phyloP scores from a whole-genome alignment of 2,797 vertebrate species.

The Sarcophilus harrisii region DNA sequence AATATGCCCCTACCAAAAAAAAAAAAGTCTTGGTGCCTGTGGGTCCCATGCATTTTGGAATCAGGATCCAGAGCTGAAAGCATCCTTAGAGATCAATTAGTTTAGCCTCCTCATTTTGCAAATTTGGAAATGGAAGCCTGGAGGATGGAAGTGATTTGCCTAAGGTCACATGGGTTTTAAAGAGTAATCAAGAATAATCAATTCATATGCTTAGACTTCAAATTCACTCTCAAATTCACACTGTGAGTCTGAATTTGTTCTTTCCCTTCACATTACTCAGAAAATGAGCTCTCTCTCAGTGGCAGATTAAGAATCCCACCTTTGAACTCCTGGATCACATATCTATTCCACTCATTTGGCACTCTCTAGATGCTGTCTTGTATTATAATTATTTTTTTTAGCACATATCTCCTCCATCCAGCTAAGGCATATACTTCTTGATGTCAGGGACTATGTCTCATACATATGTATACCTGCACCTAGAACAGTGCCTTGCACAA shows the following conservation, averaged over 20 bases:
- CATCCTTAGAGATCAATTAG: neutral
- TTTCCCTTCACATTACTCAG: neutral
- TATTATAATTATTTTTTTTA: constrained; percentile 58
- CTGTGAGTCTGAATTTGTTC: neutral
- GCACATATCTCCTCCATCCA: constrained; percentile 44
- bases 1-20: neutral
- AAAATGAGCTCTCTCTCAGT: neutral
- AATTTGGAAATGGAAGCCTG: neutral
- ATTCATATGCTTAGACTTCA: neutral
- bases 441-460: constrained; percentile 13
- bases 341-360: neutral
- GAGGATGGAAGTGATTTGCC: neutral
- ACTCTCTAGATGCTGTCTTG: neutral
- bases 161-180: neutral
- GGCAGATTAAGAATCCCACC: neutral
- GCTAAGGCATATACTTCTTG: constrained; percentile 24
- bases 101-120: neutral
- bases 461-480: neutral
- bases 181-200: neutral
- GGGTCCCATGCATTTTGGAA: neutral
- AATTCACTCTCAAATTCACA: neutral
- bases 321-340: neutral
- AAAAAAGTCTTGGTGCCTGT: neutral
- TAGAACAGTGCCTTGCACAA: neutral
- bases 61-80: neutral